These are phyloP conservation scores for Torymus auratus DNA, from an alignment of 2,888 invertebrate genomes.

Conservation along the genomic window DNA sequence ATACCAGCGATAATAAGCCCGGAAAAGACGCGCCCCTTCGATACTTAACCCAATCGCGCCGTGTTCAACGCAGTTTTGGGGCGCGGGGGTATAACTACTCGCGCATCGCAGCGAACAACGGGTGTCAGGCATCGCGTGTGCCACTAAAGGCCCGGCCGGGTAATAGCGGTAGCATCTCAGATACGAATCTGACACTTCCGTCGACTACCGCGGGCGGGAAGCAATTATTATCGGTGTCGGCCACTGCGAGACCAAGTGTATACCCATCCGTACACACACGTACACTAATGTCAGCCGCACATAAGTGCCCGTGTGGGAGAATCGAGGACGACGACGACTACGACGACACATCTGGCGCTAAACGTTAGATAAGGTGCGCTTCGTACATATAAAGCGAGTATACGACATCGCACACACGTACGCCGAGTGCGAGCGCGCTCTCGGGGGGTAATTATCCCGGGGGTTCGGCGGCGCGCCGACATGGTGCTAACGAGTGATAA, in stretches of 20 bases:
- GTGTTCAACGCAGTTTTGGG: conserved; percentile 56
- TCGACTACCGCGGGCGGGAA: conserved; percentile 53
- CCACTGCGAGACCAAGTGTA: not conserved
- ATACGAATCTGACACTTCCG: conserved; percentile 75
- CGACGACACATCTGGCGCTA: conserved; percentile 47
- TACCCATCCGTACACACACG: not conserved
- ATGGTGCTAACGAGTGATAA: conserved; percentile 58
- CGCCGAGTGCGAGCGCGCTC: too few species aligned
- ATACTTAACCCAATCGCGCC: conserved; percentile 58
- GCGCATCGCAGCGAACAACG: too few species aligned
- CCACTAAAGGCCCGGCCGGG: not conserved
- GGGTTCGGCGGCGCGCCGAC: conserved; percentile 28
- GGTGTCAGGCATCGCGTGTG: too few species aligned
- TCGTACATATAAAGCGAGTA: too few species aligned
- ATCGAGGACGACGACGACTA: conserved; percentile 28
- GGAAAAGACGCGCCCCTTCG: not conserved
- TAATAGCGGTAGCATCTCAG: conserved; percentile 69
- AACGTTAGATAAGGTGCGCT: conserved; percentile 53
- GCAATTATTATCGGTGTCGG: conserved; percentile 44
- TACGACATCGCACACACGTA: too few species aligned
- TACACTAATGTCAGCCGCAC: conserved; percentile 11
- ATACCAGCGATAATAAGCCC: not conserved
- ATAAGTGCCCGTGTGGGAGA: conserved; percentile 19
- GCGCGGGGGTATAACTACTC: not conserved
- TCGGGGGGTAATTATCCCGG: conserved; percentile 53